phyloP scores from a whole-genome alignment of 2,797 vertebrate species.

The Emys orbicularis region DNA sequence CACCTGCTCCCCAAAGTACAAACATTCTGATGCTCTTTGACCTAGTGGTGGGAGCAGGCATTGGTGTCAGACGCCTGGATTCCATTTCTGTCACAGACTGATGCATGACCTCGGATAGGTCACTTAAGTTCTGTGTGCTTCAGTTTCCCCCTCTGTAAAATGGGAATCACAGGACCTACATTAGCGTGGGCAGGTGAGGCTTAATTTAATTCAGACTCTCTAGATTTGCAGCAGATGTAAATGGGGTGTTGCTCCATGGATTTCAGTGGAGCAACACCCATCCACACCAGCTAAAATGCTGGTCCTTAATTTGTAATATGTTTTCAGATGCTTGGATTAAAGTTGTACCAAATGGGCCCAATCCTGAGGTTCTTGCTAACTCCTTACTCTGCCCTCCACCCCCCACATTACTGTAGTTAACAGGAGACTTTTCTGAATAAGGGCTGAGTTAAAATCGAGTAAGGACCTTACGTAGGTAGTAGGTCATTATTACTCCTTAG shows the following conservation, averaged over 20 bases:
- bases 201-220: background rate
- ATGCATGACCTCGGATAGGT: background rate
- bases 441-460: background rate
- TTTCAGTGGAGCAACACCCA: background rate
- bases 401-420: background rate
- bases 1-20: background rate
- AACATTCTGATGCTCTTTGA: background rate
- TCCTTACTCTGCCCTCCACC: background rate
- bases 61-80: background rate
- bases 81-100: background rate
- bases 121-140: background rate
- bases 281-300: rapidly evolving
- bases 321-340: background rate
- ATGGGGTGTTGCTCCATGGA: background rate
- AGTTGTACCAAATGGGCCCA: background rate
- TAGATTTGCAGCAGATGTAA: background rate
- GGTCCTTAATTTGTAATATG: background rate
- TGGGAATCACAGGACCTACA: background rate
- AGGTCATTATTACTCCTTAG: conserved; percentile 41
- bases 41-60: background rate
- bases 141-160: background rate
- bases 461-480: background rate
- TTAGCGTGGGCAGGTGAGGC: background rate
- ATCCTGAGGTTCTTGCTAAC: background rate
- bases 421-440: background rate